Base-by-base conservation (phyloP, 2,888 invertebrate genomes). In the Microctonus hyperodae region DNA sequence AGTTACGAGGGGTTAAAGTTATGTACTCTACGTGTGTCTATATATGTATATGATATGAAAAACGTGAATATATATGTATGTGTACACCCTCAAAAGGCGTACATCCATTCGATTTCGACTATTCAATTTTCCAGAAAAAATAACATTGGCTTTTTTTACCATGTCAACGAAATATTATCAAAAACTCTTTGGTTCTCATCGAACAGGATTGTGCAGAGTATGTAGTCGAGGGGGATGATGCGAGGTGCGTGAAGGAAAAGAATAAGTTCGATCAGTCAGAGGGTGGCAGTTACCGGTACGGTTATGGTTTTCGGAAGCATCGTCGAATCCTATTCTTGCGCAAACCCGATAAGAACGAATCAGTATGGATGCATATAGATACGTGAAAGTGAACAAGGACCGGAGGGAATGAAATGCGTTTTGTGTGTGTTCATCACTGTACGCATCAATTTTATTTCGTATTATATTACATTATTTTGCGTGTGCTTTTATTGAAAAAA, bases 221-320 rank as follows among this genome's bases (percentile, higher is more conserved):
- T n/a, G n/a, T 58, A n/a, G 23, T 57, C 61, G 68, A 68, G 70
- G 66, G 70, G 69, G 64, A 70, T 50, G 67, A 69, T 70, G 70
- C 25, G 57, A 70, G 64, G 60, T 67, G 57, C 65, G 72, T 71
- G 67, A 69, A 78, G 77, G 75, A 74, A 78, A 77, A 81, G 81
- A 83, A 82, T 80, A 80, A 81, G 81, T 80, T 80, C 78, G 83
- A 83, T 83, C 83, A 80, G 81, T 82, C 80, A 77, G 80, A 77
- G 79, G 81, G 81, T 79, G 82, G 81, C 83, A 81, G 83, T 84
- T 84, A 83, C 84, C 83, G 84, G 83, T 83, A 83, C 82, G 83
- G 83, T 83, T 84, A 83, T 84, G 82, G 83, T 80, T 83, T 83
- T 83, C 83, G 84, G 84, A 84, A 84, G 83, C 82, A 69, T 78